Evolutionary conservation across 1,140 invertebrate genomes (phyloP), one percentile per base, ranked within the genome.

Genomic region (Aphelenchoides fujianensis): DNA sequence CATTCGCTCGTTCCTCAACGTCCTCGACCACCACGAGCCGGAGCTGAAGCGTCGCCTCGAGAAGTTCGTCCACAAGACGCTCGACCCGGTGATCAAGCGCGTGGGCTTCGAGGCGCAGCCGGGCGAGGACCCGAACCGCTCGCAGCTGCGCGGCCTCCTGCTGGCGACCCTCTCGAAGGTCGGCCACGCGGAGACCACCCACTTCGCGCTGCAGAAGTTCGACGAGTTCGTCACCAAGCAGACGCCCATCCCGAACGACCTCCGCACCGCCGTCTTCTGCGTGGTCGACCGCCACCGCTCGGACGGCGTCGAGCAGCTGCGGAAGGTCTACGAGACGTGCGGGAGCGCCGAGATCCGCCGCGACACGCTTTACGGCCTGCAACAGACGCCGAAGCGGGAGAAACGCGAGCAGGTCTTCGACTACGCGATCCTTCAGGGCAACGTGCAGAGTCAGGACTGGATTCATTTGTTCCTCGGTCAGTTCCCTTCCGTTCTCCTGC

Each of bases 11-110:
- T 32, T 82, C 2, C 7, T n/a, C 9, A 55, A 69, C 7, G 53
- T 79, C 1, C 16, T 81, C 7, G 52, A 12, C 16, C 48, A 79
- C 32, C 31, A 61, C 36, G 34, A 68, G 16, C 41, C 41, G 41
- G 41, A 48, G 23, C 23, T 48, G 41, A 48, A 48, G 23, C 41
- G 12, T 23, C 12, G 23, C 12, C 23, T 48, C 23, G 41, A 48
- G 12, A 48, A 48, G 41, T 48, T 48, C 23, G 41, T 23, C 41
- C 12, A 23, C 41, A 12, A 48, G 23, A 48, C 23, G 12, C 23
- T 48, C 12, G 41, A 48, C 12, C 41, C 41, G 12, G 41, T 48
- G 12, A 23, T 23, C 23, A 48, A 48, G 23, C 41, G 41, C 23
- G 12, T 48, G 41, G 23, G 12, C 23, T 48, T 12, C 12, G 41